Evolutionary conservation across 2,113 vertebrate genomes (phyloP), one percentile per base, ranked within the genome.

Genomic region (Ceyx cyanopectus): DNA sequence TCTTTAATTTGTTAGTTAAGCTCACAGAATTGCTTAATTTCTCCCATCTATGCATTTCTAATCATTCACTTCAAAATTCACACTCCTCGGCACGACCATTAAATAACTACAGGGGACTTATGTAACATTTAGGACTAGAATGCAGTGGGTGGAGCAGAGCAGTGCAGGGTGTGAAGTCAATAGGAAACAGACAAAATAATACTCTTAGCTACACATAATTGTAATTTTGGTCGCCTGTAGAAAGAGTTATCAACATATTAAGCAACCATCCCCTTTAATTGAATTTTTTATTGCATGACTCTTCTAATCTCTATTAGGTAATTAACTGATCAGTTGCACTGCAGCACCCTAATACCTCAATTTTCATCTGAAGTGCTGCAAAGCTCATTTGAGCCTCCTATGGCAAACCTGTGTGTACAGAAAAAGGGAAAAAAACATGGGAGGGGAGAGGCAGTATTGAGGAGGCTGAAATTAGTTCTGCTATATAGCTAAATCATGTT

Each of bases 251-350:
- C 65, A 87, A 91, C 63, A 77, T 88, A 95, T 82, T 88, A 95
- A 93, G 61, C 48, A 93, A 88, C 50, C 32, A 16, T 68, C 79
- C 62, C 41, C 57, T 96, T 90, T 90, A 94, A 95, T 43, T 96
- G 85, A 93, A 74, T 92, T 96, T 93, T 77, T 53, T 60, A 91
- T 86, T 91, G 45, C 56, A 86, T 9, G 63, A 58, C 37, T 97
- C 66, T 48, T 93, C 90, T 92, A 92, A 92, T 93, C 82, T 88
- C 84, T 85, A 43, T 89, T 32, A 51, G n/a, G 65, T 95, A 96
- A 96, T 94, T 97, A 97, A 97, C 41, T 80, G 61, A 83, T 94
- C 92, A 61, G 63, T 93, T 94, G n/a, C 75, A 68, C 45, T 43
- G 29, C 20, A 65, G 65, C 45, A 95, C 66, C 62, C 79, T 92